Evolutionary conservation across 2,113 vertebrate species (phyloP).

Genomic region (Oceanodroma tethys): DNA sequence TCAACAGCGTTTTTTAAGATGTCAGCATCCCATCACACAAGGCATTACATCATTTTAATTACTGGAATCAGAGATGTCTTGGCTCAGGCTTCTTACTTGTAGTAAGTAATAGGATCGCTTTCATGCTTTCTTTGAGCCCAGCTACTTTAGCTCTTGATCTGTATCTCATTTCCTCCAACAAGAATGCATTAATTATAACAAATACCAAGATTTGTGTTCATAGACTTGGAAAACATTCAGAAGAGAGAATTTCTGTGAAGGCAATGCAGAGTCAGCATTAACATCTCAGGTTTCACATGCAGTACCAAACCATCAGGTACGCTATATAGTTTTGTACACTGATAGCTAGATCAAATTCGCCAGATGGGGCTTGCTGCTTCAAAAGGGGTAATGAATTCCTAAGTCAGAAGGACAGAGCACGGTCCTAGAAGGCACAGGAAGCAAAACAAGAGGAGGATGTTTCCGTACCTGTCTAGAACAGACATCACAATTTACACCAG

Average conservation of each 20-base stretch:
- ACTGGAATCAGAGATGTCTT: neutral
- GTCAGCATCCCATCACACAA: neutral
- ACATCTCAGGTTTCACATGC: neutral
- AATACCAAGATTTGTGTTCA: too few relatives aligned
- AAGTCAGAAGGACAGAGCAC: neutral
- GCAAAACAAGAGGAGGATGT: accelerated
- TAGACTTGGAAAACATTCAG: neutral
- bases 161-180: neutral
- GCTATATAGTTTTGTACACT: accelerated
- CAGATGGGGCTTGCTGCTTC: neutral
- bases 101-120: neutral
- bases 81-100: neutral
- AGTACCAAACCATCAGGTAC: accelerated
- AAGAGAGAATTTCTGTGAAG: neutral
- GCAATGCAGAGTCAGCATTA: neutral
- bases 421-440: neutral
- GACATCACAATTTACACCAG: neutral
- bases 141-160: neutral
- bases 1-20: neutral
- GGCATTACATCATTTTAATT: neutral
- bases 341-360: accelerated
- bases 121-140: neutral
- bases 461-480: neutral
- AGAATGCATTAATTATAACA: neutral
- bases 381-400: too few relatives aligned